Base-by-base conservation (phyloP, 2,113 vertebrate species). In the Epinephelus cyanopodus region DNA sequence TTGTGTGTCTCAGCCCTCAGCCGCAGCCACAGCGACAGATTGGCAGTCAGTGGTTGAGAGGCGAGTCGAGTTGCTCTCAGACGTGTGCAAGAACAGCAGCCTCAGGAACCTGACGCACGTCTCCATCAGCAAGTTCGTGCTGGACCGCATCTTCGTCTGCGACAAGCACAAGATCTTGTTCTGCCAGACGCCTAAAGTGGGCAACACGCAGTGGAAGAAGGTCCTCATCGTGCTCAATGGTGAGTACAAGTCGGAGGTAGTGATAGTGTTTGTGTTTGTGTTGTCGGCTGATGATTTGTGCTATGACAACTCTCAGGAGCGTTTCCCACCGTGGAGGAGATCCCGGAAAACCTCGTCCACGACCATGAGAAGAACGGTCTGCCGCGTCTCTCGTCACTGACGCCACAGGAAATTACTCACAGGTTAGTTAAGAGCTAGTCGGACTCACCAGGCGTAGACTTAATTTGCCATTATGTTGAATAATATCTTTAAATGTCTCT, bases 151-250 rank as follows among this genome's bases (percentile, higher is more conserved):
- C 91, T 99, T 99, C 78, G 98, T 99, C 81, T 98, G 98, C 64
- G 98, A 99, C 95, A 98, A 98, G 87, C 97, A 98, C 94, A 97
- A 96, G 94, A 98, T 99, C 86, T 93, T 99, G 67, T 99, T 99
- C 94, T 99, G 98, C 94, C 98, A 99, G 95, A 99, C 98, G 0
- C 98, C 98, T 19, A 99, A 99, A 95, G 98, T 99, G 90, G 98
- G 98, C 76, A 99, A 99, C 93, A 99, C 98, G 0, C 98, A 99
- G 68, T 99, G 98, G 98, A 99, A 99, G 95, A 99, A 99, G 94
- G 98, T 99, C 88, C 96, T 99, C 62, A 99, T 99, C 2, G 98
- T 98, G 81, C 95, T 99, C 81, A 99, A 99, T 9, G 98, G 98
- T 99, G 92, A 73, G 93, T 91, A 0, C 0, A 3, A 8, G 10